Conservation (phyloP, 2,888 invertebrate species). For the Anticlea derivata region DNA sequence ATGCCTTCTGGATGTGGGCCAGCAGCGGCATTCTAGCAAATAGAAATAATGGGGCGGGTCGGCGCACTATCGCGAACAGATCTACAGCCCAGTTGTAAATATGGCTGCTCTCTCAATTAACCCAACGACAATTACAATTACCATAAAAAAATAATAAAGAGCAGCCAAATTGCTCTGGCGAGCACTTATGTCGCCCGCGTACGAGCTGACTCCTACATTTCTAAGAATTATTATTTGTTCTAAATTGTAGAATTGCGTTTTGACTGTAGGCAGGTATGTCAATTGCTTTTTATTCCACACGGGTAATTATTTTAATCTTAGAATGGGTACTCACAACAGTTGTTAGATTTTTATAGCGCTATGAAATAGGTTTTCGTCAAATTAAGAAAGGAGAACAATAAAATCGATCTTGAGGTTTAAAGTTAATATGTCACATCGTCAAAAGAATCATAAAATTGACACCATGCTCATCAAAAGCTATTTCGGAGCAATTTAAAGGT, state of each 20-base stretch:
- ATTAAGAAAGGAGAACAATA: conserved; percentile 32
- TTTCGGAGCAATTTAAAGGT: conserved; percentile 63
- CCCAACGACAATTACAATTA: conserved; percentile 73
- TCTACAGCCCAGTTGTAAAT: conserved; percentile 64
- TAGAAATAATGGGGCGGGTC: conserved; percentile 65
- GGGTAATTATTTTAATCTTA: conserved; percentile 22
- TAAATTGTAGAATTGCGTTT: conserved; percentile 48
- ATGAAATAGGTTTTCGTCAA: conserved; percentile 15
- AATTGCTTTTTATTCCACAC: conserved; percentile 24
- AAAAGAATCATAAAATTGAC: conserved; percentile 51
- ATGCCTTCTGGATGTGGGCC: conserved; percentile 42
- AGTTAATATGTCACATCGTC: conserved; percentile 39
- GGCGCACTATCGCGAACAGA: conserved; percentile 57
- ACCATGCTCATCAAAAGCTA: conserved; percentile 49
- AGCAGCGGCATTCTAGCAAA: conserved; percentile 56
- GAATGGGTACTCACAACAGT: conserved; percentile 7
- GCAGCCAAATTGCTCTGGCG: conserved; percentile 61
- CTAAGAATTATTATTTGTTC: conserved; percentile 53
- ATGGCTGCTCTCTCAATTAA: conserved; percentile 73
- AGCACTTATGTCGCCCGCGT: conserved; percentile 50
- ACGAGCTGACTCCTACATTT: conserved; percentile 45
- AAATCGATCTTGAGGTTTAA: conserved; percentile 34
- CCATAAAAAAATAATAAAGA: conserved; percentile 77
- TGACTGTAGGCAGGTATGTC: conserved; percentile 31
- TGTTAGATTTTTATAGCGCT: conserved; percentile 12